phyloP scores from a whole-genome alignment of 1,140 invertebrate species.

The Scaptomyza pallida region DNA sequence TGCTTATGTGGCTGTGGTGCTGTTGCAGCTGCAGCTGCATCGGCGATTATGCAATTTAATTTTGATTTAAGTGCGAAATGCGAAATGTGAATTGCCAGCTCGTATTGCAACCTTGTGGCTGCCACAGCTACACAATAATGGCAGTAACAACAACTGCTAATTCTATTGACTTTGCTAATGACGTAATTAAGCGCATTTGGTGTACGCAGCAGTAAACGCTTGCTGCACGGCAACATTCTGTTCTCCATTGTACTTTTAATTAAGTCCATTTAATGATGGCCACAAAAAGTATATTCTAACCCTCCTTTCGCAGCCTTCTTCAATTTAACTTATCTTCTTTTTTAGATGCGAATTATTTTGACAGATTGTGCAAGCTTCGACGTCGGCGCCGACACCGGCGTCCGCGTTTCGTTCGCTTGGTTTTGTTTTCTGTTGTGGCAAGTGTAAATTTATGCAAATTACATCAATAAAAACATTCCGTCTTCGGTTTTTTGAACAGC shows the following conservation, averaged over 20 bases:
- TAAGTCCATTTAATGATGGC: constrained; percentile 73
- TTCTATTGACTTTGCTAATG: constrained; percentile 82
- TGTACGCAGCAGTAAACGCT: constrained; percentile 62
- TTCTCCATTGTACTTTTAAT: constrained; percentile 66
- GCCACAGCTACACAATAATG: constrained; percentile 16
- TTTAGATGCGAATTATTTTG: constrained; percentile 64
- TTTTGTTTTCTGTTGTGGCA: constrained; percentile 32
- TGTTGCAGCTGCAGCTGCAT: constrained; percentile 39
- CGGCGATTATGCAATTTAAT: constrained; percentile 73
- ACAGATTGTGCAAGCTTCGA: constrained; percentile 62
- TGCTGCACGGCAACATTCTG: constrained; percentile 37
- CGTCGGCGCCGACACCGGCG: no score
- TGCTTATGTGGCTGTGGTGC: constrained; percentile 35
- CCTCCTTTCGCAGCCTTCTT: constrained; percentile 36
- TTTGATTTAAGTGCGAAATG: constrained; percentile 75
- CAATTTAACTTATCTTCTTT: neutral
- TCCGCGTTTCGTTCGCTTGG: constrained; percentile 9
- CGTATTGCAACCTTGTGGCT: constrained; percentile 39
- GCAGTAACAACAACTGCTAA: constrained; percentile 59
- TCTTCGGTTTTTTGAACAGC: constrained; percentile 53
- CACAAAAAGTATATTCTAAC: constrained; percentile 53
- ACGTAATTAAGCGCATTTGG: constrained; percentile 80
- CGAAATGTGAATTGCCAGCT: constrained; percentile 61
- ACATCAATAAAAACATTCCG: constrained; percentile 81
- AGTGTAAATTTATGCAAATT: constrained; percentile 82